Conservation (phyloP, 2,113 vertebrate species). For the Pycnonotus jocosus region DNA sequence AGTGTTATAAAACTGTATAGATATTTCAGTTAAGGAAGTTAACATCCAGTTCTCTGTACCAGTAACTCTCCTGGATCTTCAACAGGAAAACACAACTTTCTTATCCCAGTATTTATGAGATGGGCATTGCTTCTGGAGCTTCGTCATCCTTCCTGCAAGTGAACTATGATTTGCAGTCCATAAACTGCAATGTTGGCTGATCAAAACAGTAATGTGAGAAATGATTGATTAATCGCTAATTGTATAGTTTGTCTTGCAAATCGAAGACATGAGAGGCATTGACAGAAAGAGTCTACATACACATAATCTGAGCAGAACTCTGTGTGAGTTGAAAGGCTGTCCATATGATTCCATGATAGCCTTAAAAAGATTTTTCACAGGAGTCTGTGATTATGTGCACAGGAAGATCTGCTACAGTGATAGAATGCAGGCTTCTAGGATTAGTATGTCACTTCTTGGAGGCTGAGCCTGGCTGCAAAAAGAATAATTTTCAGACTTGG, state of each 20-base stretch:
- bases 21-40: background rate
- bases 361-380: background rate
- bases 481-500: background rate
- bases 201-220: background rate
- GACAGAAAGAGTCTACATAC: background rate
- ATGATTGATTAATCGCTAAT: background rate
- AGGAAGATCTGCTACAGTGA: background rate
- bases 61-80: background rate
- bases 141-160: background rate
- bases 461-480: background rate
- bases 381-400: background rate
- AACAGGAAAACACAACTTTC: background rate
- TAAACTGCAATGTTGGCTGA: background rate
- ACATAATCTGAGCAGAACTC: rapidly evolving
- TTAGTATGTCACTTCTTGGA: background rate
- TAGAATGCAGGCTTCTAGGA: background rate
- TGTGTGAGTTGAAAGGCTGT: background rate
- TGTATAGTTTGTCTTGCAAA: background rate
- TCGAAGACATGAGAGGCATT: background rate
- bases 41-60: background rate
- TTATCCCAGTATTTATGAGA: background rate
- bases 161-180: background rate
- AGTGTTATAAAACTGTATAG: background rate
- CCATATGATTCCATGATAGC: background rate
- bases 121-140: background rate